Evolutionary conservation across 2,797 vertebrate species (phyloP).

Genomic region (Mico argentatus): DNA sequence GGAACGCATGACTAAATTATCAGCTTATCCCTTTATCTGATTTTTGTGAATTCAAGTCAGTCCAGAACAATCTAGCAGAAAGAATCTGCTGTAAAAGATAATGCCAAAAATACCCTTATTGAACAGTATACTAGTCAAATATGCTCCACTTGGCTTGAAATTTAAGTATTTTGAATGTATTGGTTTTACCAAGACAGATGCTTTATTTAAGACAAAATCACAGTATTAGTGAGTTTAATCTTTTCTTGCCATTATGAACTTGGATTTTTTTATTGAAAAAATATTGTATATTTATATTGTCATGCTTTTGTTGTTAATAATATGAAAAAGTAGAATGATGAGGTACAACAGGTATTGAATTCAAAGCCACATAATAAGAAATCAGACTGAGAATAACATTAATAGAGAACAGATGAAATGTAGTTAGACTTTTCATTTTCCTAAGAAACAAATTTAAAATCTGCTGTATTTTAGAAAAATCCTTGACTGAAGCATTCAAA

Average conservation of each 20-base stretch:
- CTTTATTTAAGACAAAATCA: neutral
- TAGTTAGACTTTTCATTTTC: neutral
- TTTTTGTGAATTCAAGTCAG: neutral
- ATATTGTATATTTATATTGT: neutral
- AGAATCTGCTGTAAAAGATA: neutral
- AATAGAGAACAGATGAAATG: neutral
- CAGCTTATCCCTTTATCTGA: neutral
- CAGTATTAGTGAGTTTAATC: neutral
- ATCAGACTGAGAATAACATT: neutral
- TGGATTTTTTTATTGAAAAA: constrained; percentile 15
- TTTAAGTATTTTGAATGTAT: constrained; percentile 7
- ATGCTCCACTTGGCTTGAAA: neutral
- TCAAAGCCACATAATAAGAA: constrained; percentile 4
- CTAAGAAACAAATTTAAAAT: constrained; percentile 31
- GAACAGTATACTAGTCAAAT: neutral
- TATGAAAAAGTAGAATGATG: neutral
- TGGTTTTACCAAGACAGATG: neutral
- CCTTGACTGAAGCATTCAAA: constrained; percentile 56
- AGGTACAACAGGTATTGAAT: neutral
- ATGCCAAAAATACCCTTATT: neutral
- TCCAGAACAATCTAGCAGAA: neutral
- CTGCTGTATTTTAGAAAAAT: constrained; percentile 18
- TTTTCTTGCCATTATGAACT: neutral
- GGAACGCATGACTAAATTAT: neutral
- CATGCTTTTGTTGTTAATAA: neutral